phyloP scores from a whole-genome alignment of 2,113 vertebrate species.

The Gasterosteus nipponicus region DNA sequence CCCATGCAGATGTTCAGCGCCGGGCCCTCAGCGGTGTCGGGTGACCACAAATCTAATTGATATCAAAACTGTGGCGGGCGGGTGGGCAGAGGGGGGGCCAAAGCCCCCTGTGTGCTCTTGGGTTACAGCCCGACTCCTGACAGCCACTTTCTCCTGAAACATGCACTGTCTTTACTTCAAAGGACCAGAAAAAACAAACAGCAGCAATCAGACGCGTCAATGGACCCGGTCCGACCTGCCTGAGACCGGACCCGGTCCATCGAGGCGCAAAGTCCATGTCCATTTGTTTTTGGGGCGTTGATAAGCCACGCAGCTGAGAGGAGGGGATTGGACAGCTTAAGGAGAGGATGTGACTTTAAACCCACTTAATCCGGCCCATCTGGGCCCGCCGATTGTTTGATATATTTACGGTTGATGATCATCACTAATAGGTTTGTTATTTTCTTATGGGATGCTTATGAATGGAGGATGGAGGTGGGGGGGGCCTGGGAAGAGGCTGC shows the following conservation, averaged over 20 bases:
- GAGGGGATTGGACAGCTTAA: slow-evolving; percentile 86
- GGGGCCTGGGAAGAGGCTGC: slow-evolving; percentile 69
- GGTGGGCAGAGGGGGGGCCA: slow-evolving; percentile 56
- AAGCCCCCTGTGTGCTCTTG: slow-evolving; percentile 69
- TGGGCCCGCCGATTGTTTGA: slow-evolving; percentile 83
- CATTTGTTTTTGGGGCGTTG: no score
- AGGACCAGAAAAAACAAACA: slow-evolving; percentile 59
- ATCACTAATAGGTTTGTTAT: slow-evolving; percentile 82
- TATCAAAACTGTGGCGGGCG: slow-evolving; percentile 73
- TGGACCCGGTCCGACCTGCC: slow-evolving; percentile 39
- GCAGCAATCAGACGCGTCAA: slow-evolving; percentile 20
- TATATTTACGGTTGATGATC: slow-evolving; percentile 88
- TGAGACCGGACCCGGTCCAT: slow-evolving; percentile 71
- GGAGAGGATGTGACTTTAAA: slow-evolving; percentile 90
- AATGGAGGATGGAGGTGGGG: slow-evolving; percentile 60
- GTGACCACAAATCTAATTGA: slow-evolving; percentile 79
- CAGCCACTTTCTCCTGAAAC: slow-evolving; percentile 67
- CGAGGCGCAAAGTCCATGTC: slow-evolving; percentile 34
- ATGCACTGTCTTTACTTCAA: slow-evolving; percentile 82
- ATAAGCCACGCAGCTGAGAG: slow-evolving; percentile 72
- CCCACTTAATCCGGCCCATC: slow-evolving; percentile 89
- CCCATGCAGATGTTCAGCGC: slow-evolving; percentile 75
- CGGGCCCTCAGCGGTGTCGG: slow-evolving; percentile 63
- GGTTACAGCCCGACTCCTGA: slow-evolving; percentile 67
- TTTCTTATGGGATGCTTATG: slow-evolving; percentile 71